A percentile compares a stretch with the other conserved stretches of the same genome.
Conservation (phyloP, 2,113 vertebrate genomes). For the Salvelinus namaycush region DNA sequence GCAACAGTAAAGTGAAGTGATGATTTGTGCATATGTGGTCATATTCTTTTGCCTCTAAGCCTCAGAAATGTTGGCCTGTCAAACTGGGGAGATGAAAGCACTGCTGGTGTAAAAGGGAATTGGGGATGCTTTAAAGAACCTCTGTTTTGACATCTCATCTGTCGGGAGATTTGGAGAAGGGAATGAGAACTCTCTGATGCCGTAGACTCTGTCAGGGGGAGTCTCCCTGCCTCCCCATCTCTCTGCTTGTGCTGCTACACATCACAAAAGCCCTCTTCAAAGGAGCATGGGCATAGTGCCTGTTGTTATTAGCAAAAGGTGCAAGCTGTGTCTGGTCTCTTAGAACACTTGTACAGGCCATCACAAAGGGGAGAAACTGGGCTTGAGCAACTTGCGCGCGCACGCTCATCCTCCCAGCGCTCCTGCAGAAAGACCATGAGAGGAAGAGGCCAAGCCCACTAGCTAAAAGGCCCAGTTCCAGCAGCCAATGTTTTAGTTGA, state of each 20-base stretch:
- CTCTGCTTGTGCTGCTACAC: not conserved
- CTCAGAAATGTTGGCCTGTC: conserved; percentile 1
- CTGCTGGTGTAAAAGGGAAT: not conserved
- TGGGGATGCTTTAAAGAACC: not conserved
- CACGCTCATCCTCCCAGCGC: not conserved
- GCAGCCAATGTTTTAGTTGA: not conserved
- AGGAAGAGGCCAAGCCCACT: too few relatives aligned
- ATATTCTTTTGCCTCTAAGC: not conserved
- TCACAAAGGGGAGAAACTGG: too few relatives aligned
- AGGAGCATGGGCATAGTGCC: not conserved
- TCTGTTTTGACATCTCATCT: not conserved
- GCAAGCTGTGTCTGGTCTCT: not conserved
- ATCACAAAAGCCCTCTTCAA: not conserved
- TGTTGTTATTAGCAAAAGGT: not conserved
- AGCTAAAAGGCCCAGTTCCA: not conserved
- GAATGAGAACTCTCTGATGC: too few relatives aligned
- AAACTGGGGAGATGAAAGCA: conserved; percentile 1
- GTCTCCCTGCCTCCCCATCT: not conserved
- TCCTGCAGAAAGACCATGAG: not conserved
- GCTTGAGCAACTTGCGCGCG: not conserved
- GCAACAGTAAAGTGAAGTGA: not conserved
- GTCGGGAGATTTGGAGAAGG: not conserved
- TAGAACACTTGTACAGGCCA: not conserved
- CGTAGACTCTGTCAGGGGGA: too few relatives aligned
- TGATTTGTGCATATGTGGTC: not conserved